Evolutionary conservation across 53 echinoderm and acorn worm species (phyloP).

Genomic region (Paracentrotus lividus): DNA sequence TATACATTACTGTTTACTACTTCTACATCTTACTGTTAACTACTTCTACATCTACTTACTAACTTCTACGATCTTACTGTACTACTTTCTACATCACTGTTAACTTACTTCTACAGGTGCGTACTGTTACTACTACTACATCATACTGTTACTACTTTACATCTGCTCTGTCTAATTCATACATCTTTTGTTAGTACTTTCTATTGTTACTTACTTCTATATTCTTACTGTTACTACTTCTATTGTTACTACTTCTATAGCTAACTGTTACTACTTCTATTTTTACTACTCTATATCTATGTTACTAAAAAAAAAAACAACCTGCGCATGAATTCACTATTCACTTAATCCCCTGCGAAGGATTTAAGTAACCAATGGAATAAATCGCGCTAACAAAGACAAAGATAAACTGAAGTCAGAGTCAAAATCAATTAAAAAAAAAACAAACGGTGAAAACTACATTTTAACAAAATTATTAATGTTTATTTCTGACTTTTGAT

Average conservation of each 20-base stretch:
- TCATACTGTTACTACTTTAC: not conserved
- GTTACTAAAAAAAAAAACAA: not conserved
- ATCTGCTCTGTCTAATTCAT: too few species aligned
- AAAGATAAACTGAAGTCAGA: too few species aligned
- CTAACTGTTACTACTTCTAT: not conserved
- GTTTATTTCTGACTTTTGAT: too few species aligned
- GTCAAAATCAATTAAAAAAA: too few species aligned
- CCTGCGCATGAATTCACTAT: too few species aligned
- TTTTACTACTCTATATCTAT: conserved; percentile 1
- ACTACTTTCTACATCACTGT: not conserved
- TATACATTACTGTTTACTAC: too few species aligned
- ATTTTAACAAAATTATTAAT: too few species aligned
- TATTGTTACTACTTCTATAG: not conserved
- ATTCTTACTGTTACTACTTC: not conserved
- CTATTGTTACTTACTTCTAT: not conserved
- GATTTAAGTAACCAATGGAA: too few species aligned
- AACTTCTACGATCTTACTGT: not conserved
- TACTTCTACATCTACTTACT: not conserved
- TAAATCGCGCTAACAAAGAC: too few species aligned
- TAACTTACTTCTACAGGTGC: too few species aligned
- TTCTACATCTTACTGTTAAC: not conserved
- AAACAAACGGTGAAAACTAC: too few species aligned
- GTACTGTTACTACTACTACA: not conserved
- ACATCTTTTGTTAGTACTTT: not conserved
- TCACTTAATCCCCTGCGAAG: too few species aligned